These are phyloP conservation scores for Clarias gariepinus DNA, from an alignment of 2,113 vertebrate species.

Conservation along the genomic window DNA sequence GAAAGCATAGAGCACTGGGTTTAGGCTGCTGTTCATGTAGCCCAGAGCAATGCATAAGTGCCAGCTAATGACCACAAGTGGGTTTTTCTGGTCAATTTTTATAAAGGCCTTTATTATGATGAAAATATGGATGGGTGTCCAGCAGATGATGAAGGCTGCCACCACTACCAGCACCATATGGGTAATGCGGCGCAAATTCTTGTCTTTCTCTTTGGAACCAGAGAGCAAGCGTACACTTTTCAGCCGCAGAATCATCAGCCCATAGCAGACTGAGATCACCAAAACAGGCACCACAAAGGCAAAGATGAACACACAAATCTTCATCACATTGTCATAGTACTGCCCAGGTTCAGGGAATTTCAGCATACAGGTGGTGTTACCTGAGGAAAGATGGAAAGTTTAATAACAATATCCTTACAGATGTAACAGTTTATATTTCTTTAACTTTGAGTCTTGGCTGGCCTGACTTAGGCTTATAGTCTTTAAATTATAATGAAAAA, in stretches of 20 bases:
- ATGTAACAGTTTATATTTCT: not conserved
- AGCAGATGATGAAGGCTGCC: conserved; percentile 94
- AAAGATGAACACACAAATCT: conserved; percentile 94
- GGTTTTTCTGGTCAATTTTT: conserved; percentile 82
- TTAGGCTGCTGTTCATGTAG: conserved; percentile 97
- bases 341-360: conserved; percentile 84
- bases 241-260: conserved; percentile 92
- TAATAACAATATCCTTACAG: not conserved
- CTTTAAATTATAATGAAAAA: not conserved
- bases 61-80: conserved; percentile 85
- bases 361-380: conserved; percentile 79
- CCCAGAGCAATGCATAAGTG: conserved; percentile 95
- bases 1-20: conserved; percentile 93
- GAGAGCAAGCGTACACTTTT: conserved; percentile 93
- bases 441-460: not conserved
- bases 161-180: conserved; percentile 97
- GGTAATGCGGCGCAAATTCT: conserved; percentile 89
- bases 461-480: not conserved
- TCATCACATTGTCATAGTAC: conserved; percentile 93
- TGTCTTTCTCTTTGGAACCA: conserved; percentile 94
- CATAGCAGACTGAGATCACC: conserved; percentile 93
- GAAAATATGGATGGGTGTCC: conserved; percentile 97
- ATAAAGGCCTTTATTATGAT: conserved; percentile 92
- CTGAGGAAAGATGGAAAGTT: conserved; percentile 56
- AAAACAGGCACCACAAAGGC: conserved; percentile 92